Evolutionary conservation across 2,888 invertebrate species (phyloP).

Genomic region (Apamea anceps): DNA sequence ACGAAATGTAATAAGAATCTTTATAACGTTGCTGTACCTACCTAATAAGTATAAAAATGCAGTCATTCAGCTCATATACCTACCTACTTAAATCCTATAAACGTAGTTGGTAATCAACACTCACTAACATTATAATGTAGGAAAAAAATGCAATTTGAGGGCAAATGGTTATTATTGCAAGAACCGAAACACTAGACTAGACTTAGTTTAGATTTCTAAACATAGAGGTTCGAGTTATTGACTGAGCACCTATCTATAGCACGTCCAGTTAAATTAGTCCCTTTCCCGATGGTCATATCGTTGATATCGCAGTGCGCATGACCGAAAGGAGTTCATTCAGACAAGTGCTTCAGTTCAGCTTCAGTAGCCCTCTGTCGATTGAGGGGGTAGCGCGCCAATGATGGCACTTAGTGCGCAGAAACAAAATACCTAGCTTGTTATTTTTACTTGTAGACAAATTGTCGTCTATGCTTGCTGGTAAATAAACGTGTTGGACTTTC

Average conservation of each 20-base stretch:
- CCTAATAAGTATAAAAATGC: neutral
- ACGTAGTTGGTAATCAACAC: neutral
- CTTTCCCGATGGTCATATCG: conserved; percentile 29
- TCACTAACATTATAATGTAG: neutral
- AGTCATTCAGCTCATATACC: too few relatives aligned
- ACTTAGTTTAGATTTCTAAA: neutral
- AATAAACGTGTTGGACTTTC: conserved; percentile 3
- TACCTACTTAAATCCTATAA: neutral
- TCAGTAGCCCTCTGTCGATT: conserved; percentile 72
- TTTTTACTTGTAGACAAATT: conserved; percentile 41
- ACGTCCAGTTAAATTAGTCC: conserved; percentile 12
- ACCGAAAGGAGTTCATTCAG: conserved; percentile 73
- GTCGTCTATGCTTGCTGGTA: neutral
- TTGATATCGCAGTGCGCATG: conserved; percentile 73
- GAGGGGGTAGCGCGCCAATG: conserved; percentile 55
- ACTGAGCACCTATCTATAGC: conserved; percentile 5
- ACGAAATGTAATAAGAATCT: neutral
- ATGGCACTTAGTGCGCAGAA: conserved; percentile 29
- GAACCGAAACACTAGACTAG: neutral
- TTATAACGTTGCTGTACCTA: too few relatives aligned
- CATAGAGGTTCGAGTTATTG: conserved; percentile 23
- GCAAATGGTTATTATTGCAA: too few relatives aligned
- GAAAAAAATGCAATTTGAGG: neutral
- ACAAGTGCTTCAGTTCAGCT: conserved; percentile 63
- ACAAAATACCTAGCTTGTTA: conserved; percentile 26